These are phyloP conservation scores for Xyrichtys novacula DNA, from an alignment of 2,797 vertebrate genomes.

Conservation along the genomic window DNA sequence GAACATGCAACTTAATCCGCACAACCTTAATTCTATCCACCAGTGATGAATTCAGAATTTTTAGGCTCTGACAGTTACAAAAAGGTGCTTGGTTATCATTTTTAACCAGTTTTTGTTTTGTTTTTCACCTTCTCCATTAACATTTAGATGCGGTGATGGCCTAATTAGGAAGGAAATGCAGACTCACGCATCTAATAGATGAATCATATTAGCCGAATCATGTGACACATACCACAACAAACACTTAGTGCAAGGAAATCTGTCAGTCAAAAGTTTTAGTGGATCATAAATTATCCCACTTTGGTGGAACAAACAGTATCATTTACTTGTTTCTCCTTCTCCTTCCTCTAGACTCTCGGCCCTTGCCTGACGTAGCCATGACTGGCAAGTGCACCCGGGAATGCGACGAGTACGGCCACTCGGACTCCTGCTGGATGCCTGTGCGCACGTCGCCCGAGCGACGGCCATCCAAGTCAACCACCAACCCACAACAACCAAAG, in stretches of 20 bases:
- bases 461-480: constrained; percentile 91
- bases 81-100: constrained; percentile 44
- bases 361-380: constrained; percentile 99
- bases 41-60: constrained; percentile 34
- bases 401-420: constrained; percentile 98
- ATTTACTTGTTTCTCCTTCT: constrained; percentile 46
- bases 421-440: constrained; percentile 99
- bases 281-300: constrained; percentile 44
- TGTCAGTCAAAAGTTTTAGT: constrained; percentile 24
- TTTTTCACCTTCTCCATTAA: constrained; percentile 57
- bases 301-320: constrained; percentile 31
- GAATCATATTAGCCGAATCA: constrained; percentile 48
- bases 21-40: constrained; percentile 25
- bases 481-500: constrained; percentile 96
- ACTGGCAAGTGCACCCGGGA: constrained; percentile 98
- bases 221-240: constrained; percentile 73
- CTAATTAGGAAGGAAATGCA: constrained; percentile 55
- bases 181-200: constrained; percentile 62
- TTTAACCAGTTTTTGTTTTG: constrained; percentile 50
- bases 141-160: constrained; percentile 70
- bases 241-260: constrained; percentile 58
- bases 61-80: constrained; percentile 18
- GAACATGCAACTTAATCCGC: constrained; percentile 51
- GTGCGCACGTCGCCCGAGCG: constrained; percentile 98
- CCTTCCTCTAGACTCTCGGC: constrained; percentile 92